phyloP scores from a whole-genome alignment of 1,140 invertebrate genomes.

The Akabosia matsudoensis region DNA sequence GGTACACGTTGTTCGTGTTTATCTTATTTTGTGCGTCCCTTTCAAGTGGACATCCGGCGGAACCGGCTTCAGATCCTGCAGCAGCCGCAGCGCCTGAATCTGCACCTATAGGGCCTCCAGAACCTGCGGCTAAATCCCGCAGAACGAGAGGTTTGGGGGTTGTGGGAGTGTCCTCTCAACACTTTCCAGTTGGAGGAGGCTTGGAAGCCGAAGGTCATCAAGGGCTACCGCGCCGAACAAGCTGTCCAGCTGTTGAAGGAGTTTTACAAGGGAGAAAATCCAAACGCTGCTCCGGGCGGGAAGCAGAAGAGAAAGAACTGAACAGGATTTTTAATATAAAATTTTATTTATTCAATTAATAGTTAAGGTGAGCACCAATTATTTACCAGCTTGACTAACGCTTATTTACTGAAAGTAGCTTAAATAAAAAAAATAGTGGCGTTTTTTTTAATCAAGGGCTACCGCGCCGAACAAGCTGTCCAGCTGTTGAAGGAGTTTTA shows the following conservation, averaged over 20 bases:
- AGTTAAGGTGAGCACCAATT: too few relatives aligned
- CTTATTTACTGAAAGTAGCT: too few relatives aligned
- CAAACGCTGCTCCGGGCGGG: slow-evolving; percentile 76
- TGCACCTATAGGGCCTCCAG: too few relatives aligned
- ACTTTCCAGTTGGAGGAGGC: slow-evolving; percentile 60
- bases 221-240: slow-evolving; percentile 69
- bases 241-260: slow-evolving; percentile 83
- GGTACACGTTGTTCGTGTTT: too few relatives aligned
- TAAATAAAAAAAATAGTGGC: too few relatives aligned
- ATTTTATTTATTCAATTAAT: too few relatives aligned
- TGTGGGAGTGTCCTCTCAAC: slow-evolving; percentile 81
- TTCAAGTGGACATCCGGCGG: too few relatives aligned
- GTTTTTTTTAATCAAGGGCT: slow-evolving; percentile 66
- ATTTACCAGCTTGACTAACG: too few relatives aligned
- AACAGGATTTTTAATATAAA: not conserved
- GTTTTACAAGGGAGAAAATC: slow-evolving; percentile 93
- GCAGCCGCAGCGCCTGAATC: too few relatives aligned
- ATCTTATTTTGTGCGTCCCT: too few relatives aligned
- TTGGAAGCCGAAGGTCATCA: slow-evolving; percentile 54
- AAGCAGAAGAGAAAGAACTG: slow-evolving; percentile 63
- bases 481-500: slow-evolving; percentile 88
- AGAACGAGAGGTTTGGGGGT: slow-evolving; percentile 95
- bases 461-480: slow-evolving; percentile 76
- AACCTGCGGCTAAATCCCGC: too few relatives aligned
- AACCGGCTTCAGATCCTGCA: too few relatives aligned